Evolutionary conservation across 2,797 vertebrate genomes (phyloP).

Genomic region (Monodelphis domestica): DNA sequence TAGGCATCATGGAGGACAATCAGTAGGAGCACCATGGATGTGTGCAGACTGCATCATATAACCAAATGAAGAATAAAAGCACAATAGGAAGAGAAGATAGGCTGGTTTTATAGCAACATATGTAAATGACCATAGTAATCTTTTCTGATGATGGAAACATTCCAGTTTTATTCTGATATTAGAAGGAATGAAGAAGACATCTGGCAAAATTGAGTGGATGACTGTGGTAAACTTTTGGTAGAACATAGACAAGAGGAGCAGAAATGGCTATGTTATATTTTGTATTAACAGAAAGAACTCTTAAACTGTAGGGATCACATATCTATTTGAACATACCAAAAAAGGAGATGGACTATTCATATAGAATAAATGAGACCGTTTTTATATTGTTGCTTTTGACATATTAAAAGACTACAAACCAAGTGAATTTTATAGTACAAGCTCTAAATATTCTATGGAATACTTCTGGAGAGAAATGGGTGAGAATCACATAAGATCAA

Average conservation of each 20-base stretch:
- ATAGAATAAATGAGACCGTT: neutral
- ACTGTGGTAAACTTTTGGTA: neutral
- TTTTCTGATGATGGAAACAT: neutral
- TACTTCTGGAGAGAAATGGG: neutral
- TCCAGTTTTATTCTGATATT: neutral
- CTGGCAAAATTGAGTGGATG: neutral
- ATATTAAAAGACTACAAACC: neutral
- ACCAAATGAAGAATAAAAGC: neutral
- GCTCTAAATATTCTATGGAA: neutral
- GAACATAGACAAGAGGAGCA: neutral
- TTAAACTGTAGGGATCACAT: neutral
- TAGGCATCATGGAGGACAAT: neutral
- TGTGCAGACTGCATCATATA: neutral
- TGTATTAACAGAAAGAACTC: neutral
- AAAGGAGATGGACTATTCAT: neutral
- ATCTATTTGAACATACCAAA: neutral
- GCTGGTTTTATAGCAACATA: neutral
- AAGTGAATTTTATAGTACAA: neutral
- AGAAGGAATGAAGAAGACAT: neutral
- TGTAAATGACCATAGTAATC: neutral
- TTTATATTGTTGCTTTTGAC: neutral
- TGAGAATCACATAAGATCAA: neutral
- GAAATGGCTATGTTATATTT: neutral
- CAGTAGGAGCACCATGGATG: neutral
- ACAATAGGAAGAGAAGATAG: neutral